These are phyloP conservation scores for Cebus imitator DNA, from an alignment of 2,113 vertebrate species.

Conservation along the genomic window DNA sequence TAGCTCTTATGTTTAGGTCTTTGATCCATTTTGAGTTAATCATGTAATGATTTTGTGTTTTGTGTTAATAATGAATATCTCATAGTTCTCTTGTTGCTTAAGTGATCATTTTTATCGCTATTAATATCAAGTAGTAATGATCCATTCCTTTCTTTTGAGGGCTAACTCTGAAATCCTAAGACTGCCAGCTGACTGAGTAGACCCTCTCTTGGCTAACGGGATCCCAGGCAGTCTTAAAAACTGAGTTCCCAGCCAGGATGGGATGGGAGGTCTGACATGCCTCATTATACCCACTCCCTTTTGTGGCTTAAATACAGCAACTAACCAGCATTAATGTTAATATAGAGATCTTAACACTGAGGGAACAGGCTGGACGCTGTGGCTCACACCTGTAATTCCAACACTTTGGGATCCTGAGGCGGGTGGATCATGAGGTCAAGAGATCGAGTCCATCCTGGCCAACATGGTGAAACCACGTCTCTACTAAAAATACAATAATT, in stretches of 20 bases:
- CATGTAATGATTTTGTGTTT: background rate
- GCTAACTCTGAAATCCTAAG: background rate
- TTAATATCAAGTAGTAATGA: background rate
- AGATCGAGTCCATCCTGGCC: no score
- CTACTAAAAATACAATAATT: no score
- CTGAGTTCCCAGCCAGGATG: background rate
- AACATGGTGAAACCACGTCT: no score
- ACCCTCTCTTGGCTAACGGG: background rate
- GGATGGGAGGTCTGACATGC: background rate
- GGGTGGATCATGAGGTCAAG: no score
- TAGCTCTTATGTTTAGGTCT: background rate
- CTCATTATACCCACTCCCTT: background rate
- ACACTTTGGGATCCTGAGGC: no score
- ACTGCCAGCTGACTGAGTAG: background rate
- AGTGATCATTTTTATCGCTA: background rate
- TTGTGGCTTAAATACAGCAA: background rate
- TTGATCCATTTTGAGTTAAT: background rate
- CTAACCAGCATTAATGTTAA: background rate
- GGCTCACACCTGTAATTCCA: no score
- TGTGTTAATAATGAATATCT: background rate
- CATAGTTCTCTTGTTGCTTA: background rate
- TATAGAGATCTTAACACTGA: background rate
- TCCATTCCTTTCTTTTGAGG: background rate
- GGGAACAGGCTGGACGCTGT: background rate
- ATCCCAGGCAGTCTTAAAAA: background rate